These are phyloP conservation scores for Gymnogyps californianus DNA, from an alignment of 2,113 vertebrate genomes.

Conservation along the genomic window DNA sequence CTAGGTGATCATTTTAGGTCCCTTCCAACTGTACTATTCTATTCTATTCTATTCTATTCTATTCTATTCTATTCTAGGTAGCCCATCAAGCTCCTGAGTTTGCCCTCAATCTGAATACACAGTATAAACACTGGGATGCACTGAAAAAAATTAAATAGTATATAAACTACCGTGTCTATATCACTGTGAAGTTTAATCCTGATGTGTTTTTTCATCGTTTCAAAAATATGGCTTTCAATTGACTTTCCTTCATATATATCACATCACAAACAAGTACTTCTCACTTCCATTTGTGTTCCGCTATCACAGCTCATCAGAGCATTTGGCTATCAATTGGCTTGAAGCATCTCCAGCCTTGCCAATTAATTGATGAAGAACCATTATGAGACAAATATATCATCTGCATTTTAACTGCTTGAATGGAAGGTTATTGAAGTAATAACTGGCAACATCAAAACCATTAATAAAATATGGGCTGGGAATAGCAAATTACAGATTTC, in stretches of 20 bases:
- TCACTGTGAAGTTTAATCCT: neutral
- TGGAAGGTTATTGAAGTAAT: conserved; percentile 63
- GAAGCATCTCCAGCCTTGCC: neutral
- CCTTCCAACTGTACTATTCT: neutral
- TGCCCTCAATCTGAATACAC: neutral
- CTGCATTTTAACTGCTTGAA: conserved; percentile 46
- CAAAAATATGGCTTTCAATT: neutral
- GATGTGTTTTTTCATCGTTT: neutral
- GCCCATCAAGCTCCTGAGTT: neutral
- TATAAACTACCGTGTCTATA: neutral
- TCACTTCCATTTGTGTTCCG: neutral
- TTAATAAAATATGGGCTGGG: conserved; percentile 72
- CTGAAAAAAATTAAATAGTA: neutral
- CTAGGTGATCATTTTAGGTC: neutral
- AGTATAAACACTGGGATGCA: neutral
- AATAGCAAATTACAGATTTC: conserved; percentile 56
- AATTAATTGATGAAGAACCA: conserved; percentile 53
- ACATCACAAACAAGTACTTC: neutral
- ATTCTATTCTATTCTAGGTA: accelerated
- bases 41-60: accelerated
- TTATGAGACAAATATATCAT: conserved; percentile 63
- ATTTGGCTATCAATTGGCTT: conserved; percentile 29
- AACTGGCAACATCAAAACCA: conserved; percentile 51
- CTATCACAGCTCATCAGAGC: neutral
- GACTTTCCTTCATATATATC: neutral